Base-by-base conservation (phyloP, 2,797 vertebrate genomes). In the Echeneis naucrates region DNA sequence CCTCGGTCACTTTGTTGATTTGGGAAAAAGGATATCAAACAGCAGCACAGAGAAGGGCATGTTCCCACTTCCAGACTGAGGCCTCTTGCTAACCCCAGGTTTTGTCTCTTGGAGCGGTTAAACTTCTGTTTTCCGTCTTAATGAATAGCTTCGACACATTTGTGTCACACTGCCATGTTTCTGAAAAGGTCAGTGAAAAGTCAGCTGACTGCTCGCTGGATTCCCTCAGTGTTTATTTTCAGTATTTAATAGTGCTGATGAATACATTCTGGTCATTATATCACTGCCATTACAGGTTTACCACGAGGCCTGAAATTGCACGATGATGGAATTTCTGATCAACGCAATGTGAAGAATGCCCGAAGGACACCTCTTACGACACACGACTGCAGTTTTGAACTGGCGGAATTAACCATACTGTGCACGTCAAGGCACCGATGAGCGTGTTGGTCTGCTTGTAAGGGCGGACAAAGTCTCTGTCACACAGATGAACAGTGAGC, bases 1-100 rank as follows among this genome's bases (percentile, higher is more conserved):
- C 53, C 75, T 55, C 52, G 72, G 55, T 68, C 71, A 64, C 61
- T 62, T 56, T 65, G 73, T 63, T 70, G 76, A 72, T 77, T 83
- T 67, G 52, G 37, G 56, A 62, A 44, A 37, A 78, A 70, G 37
- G 38, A 54, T 33, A 61, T 79, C 71, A 80, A 62, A 68, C 62
- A 33, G 24, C 56, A 60, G 42, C 53, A 71, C 24, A 19, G 56
- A 70, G 51, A 72, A 69, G 70, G 73, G 67, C 8, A 4, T 21
- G 67, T 57, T 75, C 65, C 62, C 37, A 40, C 76, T 64, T 67
- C 4, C 48, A 73, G 53, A 23, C 47, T 51, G 35, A 61, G 50
- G 66, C 40, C 62, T 69, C 53, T 42, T 62, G 27, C 80, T 76
- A 68, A 60, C 65, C 12, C 33, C 57, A 21, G 14, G 33, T 64